These are phyloP conservation scores for Notothenia rossii DNA, from an alignment of 2,113 vertebrate species.

Conservation along the genomic window DNA sequence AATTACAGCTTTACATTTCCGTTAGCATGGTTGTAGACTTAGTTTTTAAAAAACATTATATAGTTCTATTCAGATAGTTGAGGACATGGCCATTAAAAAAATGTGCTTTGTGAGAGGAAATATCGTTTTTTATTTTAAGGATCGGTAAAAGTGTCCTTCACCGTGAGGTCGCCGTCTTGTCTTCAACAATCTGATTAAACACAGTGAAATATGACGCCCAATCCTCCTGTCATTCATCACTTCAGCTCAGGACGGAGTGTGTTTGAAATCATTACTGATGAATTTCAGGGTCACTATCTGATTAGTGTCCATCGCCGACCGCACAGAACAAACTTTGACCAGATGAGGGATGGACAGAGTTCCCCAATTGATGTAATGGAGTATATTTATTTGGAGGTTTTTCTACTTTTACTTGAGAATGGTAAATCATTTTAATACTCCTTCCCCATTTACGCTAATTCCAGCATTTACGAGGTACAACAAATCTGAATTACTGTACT, in stretches of 20 bases:
- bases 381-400: no score
- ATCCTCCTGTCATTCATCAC: not conserved
- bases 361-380: no score
- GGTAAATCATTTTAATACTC: not conserved
- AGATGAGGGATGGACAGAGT: not conserved
- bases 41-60: not conserved
- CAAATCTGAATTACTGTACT: not conserved
- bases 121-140: not conserved
- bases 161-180: not conserved
- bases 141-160: not conserved
- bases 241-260: constrained; percentile 2
- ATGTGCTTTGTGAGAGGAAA: not conserved
- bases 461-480: not conserved
- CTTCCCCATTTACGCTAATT: not conserved
- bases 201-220: constrained; percentile 3
- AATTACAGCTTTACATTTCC: not conserved
- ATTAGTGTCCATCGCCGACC: constrained; percentile 1
- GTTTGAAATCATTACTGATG: constrained; percentile 23
- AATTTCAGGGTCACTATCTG: constrained; percentile 6
- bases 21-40: not conserved
- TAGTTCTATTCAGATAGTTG: not conserved
- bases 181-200: constrained; percentile 7
- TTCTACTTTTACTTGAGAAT: not conserved
- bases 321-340: not conserved
- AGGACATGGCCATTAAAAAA: not conserved